Evolutionary conservation across 2,797 vertebrate species (phyloP), one percentile per base, ranked within the genome.

Genomic region (Pipistrellus pipistrellus): DNA sequence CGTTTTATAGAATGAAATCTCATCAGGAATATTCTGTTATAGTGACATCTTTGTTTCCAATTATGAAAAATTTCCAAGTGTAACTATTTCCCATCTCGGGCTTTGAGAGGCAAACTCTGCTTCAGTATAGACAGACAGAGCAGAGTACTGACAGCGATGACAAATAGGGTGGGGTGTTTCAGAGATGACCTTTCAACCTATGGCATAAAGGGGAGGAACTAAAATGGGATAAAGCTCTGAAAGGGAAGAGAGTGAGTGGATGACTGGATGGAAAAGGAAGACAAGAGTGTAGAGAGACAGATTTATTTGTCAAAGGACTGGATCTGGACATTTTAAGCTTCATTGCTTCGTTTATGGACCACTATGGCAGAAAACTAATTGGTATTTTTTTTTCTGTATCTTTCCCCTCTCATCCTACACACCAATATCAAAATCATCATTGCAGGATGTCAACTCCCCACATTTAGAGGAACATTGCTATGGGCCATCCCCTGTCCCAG

Each of bases 21-120:
- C 64, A 71, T 96, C 35, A 77, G 55, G 71, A 89, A 92, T 77
- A 68, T n/a, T 83, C 30, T 44, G 23, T 25, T 44, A 76, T 10
- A 59, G 3, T 32, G 78, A 89, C 10, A 21, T 4, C 62, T 80
- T 84, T 76, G 4, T n/a, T 55, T 73, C 73, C 51, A 81, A 84
- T n/a, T 84, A n/a, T 46, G 51, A 78, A 91, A 90, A 64, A 27
- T 51, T 68, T 41, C 71, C 71, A 68, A 82, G 35, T 30, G 11
- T 89, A 53, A 77, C 46, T 51, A 76, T 48, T 87, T 90, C 62
- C n/a, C 6, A 78, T 68, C 20, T 64, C 32, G 32, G 51, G 38
- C 41, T 73, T 66, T 84, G 35, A 64, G 4, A 10, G 66, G 27
- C 30, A 57, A 72, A 14, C 21, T 59, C 1, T 1, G 20, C 75